These are phyloP conservation scores for Hemistola chrysoprasaria DNA, from an alignment of 2,888 invertebrate species.

Conservation along the genomic window DNA sequence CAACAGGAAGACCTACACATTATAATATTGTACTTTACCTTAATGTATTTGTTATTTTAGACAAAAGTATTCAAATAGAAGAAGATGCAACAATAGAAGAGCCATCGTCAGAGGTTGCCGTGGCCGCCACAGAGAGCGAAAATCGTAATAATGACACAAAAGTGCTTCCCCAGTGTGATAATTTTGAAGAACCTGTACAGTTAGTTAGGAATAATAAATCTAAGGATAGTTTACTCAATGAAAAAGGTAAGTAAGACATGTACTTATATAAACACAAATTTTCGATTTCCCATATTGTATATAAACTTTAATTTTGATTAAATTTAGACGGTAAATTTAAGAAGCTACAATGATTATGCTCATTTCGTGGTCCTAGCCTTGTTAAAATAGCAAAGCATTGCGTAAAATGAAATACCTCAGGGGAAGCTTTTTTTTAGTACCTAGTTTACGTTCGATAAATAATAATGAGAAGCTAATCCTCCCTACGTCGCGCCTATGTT, in stretches of 20 bases:
- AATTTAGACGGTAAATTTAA: too few species aligned
- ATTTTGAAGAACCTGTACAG: conserved; percentile 55
- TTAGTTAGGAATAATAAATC: conserved; percentile 62
- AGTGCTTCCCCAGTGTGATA: conserved; percentile 70
- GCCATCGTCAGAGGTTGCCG: conserved; percentile 19
- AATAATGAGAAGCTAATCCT: too few species aligned
- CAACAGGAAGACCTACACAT: too few species aligned
- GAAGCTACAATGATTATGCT: too few species aligned
- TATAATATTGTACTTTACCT: too few species aligned
- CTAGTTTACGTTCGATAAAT: too few species aligned
- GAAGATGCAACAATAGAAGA: conserved; percentile 31
- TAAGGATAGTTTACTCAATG: conserved; percentile 39
- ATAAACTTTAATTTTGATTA: too few species aligned
- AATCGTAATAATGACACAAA: conserved; percentile 43
- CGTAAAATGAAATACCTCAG: too few species aligned
- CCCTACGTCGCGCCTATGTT: too few species aligned
- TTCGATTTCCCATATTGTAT: not conserved
- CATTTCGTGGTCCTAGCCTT: too few species aligned
- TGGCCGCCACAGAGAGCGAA: conserved; percentile 32
- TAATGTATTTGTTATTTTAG: conserved; percentile 39
- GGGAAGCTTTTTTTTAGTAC: too few species aligned
- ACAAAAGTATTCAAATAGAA: conserved; percentile 48
- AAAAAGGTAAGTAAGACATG: conserved; percentile 57
- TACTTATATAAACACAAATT: not conserved
- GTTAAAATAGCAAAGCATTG: too few species aligned